Evolutionary conservation across 2,113 vertebrate genomes (phyloP), one percentile per base, ranked within the genome.

Genomic region (Nothobranchius kuhntae): DNA sequence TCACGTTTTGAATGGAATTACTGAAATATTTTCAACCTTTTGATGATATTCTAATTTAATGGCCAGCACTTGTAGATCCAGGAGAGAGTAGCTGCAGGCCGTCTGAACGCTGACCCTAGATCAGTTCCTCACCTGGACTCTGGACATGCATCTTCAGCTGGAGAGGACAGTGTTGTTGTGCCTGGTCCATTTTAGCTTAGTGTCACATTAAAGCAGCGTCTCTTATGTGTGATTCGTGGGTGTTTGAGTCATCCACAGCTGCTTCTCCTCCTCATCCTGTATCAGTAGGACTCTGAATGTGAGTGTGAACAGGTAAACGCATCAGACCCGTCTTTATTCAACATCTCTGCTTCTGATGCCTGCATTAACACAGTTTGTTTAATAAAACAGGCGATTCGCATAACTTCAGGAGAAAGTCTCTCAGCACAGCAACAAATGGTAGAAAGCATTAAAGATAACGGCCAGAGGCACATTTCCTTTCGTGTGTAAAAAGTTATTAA

Each of bases 71-170:
- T n/a, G n/a, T n/a, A 26, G 30, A 30, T 30, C 30, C 12, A 35
- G 35, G 9, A 35, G 53, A 36, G 26, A 35, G 53, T 26, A 35
- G 13, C 53, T 35, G 53, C 24, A 24, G 51, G 51, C 6, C 21
- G 26, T 26, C 11, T 53, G 44, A 45, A 45, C 9, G 10, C 44
- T 45, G 44, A 45, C 44, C 44, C 7, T 3, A 14, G 14, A 14
- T 13, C 26, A 21, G 53, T 54, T 35, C 21, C 51, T 26, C 51
- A 2, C 17, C 24, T 54, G 53, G 13, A 6, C 53, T 35, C 6
- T 8, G 52, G 52, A 14, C 52, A 54, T 53, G 51, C 26, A 54
- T 54, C 53, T 35, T 54, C 53, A 54, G 52, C 21, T 53, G 24
- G 4, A 30, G 30, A 30, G 12, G 21, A 53, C 52, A 26, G 12